A percentile compares a stretch with the other conserved stretches of the same genome.
Evolutionary conservation across 2,113 vertebrate genomes (phyloP).

Genomic region (Tetrao urogallus): DNA sequence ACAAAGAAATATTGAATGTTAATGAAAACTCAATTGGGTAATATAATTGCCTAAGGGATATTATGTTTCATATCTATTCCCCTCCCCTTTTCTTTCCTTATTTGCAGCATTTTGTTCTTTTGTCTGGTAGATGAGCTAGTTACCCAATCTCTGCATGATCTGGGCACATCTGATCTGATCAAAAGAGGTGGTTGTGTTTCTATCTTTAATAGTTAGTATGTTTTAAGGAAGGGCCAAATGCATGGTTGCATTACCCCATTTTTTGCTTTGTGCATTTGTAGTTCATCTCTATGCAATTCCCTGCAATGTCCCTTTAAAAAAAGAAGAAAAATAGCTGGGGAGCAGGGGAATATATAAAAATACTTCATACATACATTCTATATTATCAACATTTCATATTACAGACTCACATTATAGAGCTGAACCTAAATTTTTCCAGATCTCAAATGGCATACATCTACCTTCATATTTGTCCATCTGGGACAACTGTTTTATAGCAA

Average conservation of each 20-base stretch:
- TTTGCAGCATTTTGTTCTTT: background rate
- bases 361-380: background rate
- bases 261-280: background rate
- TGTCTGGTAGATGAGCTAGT: background rate
- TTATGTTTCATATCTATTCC: background rate
- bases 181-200: background rate
- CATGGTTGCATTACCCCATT: background rate
- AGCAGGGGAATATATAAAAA: background rate
- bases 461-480: background rate
- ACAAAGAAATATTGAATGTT: conserved; percentile 24
- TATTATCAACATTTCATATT: background rate
- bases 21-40: conserved; percentile 32
- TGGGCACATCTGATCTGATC: background rate
- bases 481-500: background rate
- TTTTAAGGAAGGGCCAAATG: background rate
- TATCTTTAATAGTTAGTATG: background rate
- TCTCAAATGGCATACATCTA: background rate
- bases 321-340: background rate
- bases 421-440: background rate
- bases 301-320: background rate
- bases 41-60: conserved; percentile 3
- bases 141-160: conserved; percentile 2
- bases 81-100: background rate
- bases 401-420: background rate
- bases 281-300: background rate